Conservation (phyloP, 2,797 vertebrate species). For the Mormyrops boulengeri region DNA sequence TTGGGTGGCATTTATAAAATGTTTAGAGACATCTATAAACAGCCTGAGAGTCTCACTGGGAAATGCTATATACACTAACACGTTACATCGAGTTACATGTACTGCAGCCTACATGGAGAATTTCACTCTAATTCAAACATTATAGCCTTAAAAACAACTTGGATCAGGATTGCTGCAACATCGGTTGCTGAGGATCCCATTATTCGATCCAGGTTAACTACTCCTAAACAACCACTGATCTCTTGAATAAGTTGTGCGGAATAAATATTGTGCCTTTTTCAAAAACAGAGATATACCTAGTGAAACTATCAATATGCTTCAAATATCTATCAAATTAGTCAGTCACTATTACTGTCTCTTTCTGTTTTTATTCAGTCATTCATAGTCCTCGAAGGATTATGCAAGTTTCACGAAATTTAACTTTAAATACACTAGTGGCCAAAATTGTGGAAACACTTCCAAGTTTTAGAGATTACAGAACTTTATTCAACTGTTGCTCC, state of each 20-base stretch:
- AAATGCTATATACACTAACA: neutral
- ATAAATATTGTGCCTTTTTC: neutral
- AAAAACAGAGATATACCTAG: neutral
- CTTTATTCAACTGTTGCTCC: neutral
- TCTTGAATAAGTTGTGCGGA: neutral
- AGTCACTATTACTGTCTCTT: neutral
- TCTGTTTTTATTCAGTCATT: neutral
- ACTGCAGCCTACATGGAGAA: neutral
- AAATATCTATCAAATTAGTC: neutral
- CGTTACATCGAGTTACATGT: neutral
- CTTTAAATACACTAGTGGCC: neutral
- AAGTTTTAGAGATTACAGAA: neutral
- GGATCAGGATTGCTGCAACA: neutral
- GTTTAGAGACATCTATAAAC: slow-evolving; percentile 9
- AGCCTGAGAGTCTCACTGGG: neutral
- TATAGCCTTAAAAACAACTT: neutral
- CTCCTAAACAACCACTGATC: neutral
- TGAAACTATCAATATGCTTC: neutral
- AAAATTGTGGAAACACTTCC: neutral
- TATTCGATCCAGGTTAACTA: neutral
- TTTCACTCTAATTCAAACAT: neutral
- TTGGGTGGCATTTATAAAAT: slow-evolving; percentile 14
- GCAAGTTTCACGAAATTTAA: neutral
- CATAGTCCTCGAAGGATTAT: neutral
- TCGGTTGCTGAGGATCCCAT: neutral